Percentiles rank a stretch among this genome's conserved stretches.
Evolutionary conservation across 2,113 vertebrate genomes (phyloP).

Genomic region (Crotalus horridus): DNA sequence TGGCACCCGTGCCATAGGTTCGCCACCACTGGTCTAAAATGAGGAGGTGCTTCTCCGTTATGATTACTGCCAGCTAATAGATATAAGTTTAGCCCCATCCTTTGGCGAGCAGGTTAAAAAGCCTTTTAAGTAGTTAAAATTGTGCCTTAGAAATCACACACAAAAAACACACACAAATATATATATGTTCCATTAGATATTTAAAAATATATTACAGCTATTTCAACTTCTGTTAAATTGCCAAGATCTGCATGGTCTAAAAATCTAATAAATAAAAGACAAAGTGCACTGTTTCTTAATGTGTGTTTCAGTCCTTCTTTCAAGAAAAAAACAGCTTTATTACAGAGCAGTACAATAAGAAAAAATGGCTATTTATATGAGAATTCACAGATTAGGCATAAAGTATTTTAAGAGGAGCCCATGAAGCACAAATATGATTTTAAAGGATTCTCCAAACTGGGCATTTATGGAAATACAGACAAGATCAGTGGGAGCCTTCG

Average conservation of each 20-base stretch:
- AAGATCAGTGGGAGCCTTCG: slow-evolving; percentile 34
- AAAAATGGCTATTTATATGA: background rate
- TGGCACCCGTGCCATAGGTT: too few relatives aligned
- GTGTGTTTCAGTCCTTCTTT: background rate
- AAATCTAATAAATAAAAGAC: background rate
- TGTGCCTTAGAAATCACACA: background rate
- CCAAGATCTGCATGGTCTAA: background rate
- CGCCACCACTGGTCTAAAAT: background rate
- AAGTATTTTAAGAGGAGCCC: background rate
- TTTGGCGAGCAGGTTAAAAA: background rate
- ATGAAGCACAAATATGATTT: accelerated
- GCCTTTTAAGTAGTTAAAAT: background rate
- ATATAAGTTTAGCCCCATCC: background rate
- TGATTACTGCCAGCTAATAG: background rate
- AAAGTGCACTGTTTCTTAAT: background rate
- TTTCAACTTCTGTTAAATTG: background rate
- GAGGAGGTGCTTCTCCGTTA: background rate
- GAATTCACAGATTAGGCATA: accelerated
- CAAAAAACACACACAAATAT: background rate
- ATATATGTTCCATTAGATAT: background rate
- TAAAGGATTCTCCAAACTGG: background rate
- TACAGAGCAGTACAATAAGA: background rate
- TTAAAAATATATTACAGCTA: background rate
- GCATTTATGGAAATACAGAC: accelerated
- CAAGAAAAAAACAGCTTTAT: slow-evolving; percentile 33